Conservation (phyloP, 1,140 invertebrate species). For the silkworm (Bombyx mori) region ASM3026992v2 NC_085135.1:2529001-2529500, state of each 20-base stretch:
- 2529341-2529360: too few species aligned
- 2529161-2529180: constrained; percentile 1
- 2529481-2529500: constrained; percentile 3
- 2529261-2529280: constrained; percentile 1
- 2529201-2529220: constrained; percentile 1
- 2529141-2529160: constrained; percentile 3
- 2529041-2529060: neutral
- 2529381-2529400: too few species aligned
- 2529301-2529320: constrained; percentile 9
- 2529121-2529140: constrained; percentile 1
- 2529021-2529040: constrained; percentile 36
- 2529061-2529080: neutral
- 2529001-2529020: constrained; percentile 60
- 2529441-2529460: constrained; percentile 2
- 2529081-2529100: constrained; percentile 3
- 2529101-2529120: constrained; percentile 1
- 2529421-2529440: too few species aligned
- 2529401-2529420: too few species aligned
- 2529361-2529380: too few species aligned
- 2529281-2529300: neutral
- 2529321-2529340: constrained; percentile 4
- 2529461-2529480: constrained; percentile 2
- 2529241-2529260: constrained; percentile 1
- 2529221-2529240: neutral
- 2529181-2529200: neutral